These are phyloP conservation scores for Embidobia sp. DNA, from an alignment of 2,888 invertebrate genomes.

Conservation along the genomic window DNA sequence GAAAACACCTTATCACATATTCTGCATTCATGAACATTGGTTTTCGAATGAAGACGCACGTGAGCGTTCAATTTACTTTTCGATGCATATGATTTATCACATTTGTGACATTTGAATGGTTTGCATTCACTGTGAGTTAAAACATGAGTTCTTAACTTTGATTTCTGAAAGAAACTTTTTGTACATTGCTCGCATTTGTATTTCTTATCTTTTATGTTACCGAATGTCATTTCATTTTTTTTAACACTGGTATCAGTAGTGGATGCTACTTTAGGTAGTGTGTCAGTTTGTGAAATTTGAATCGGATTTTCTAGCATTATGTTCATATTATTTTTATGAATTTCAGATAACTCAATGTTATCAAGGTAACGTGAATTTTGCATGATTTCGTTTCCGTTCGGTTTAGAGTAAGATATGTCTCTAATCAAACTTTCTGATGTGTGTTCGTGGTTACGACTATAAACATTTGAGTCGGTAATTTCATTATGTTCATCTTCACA, in stretches of 20 bases:
- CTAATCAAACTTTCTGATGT: conserved; percentile 68
- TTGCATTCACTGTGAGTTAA: conserved; percentile 73
- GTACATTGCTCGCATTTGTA: conserved; percentile 74
- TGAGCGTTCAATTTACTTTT: conserved; percentile 80
- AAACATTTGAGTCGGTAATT: conserved; percentile 72
- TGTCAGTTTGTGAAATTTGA: too few relatives aligned
- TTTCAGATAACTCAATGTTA: too few relatives aligned
- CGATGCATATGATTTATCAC: conserved; percentile 77
- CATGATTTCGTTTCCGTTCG: too few relatives aligned
- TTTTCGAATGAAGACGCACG: conserved; percentile 75
- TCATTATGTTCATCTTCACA: conserved; percentile 75
- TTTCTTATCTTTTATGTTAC: conserved; percentile 48
- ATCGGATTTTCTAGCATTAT: too few relatives aligned
- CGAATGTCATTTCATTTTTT: too few relatives aligned
- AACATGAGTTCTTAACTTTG: conserved; percentile 75
- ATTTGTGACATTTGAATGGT: conserved; percentile 75
- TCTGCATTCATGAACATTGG: conserved; percentile 77
- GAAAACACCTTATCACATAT: conserved; percentile 79
- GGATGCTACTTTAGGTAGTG: too few relatives aligned
- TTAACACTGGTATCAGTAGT: too few relatives aligned
- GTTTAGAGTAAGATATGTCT: too few relatives aligned
- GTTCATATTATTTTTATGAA: too few relatives aligned
- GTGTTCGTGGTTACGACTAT: conserved; percentile 67
- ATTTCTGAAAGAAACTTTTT: conserved; percentile 74
- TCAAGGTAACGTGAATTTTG: too few relatives aligned